Percentiles rank a stretch among this genome's conserved stretches.
These are phyloP conservation scores for Xanthorhoe designata DNA, from an alignment of 2,888 invertebrate genomes.

Conservation along the genomic window DNA sequence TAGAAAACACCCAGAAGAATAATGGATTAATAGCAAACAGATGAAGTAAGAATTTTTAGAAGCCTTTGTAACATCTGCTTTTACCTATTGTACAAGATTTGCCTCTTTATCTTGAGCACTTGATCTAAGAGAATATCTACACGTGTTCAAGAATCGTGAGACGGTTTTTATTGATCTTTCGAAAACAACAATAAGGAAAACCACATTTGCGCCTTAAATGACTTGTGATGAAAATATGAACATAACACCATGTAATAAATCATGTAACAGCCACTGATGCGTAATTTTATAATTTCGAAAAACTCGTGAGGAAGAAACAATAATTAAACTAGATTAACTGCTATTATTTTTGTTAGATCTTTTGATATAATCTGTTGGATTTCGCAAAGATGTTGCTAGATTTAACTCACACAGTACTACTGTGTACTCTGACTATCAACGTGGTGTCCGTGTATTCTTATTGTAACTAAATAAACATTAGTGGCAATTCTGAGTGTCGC, in stretches of 20 bases:
- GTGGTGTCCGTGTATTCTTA: neutral
- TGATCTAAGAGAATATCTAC: too few species aligned
- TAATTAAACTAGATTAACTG: neutral
- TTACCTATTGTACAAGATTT: too few species aligned
- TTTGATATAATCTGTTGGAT: neutral
- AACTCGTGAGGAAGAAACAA: neutral
- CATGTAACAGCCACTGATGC: conserved; percentile 4
- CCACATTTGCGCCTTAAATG: conserved; percentile 5
- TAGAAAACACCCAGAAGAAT: too few species aligned
- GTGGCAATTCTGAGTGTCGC: too few species aligned
- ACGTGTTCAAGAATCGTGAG: neutral
- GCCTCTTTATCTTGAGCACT: too few species aligned
- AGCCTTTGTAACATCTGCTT: too few species aligned
- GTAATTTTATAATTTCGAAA: conserved; percentile 1
- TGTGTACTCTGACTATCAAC: neutral
- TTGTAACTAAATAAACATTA: too few species aligned
- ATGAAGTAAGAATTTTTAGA: too few species aligned
- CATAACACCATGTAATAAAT: conserved; percentile 5
- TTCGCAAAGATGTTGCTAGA: neutral
- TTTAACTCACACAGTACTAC: neutral
- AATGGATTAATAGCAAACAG: too few species aligned
- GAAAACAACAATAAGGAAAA: conserved; percentile 13
- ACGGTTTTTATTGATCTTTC: conserved; percentile 4
- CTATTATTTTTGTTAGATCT: conserved; percentile 1
- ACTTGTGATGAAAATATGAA: conserved; percentile 11